These are phyloP conservation scores for Drosophila miranda DNA, from an alignment of 1,140 invertebrate species.

Conservation along the genomic window DNA sequence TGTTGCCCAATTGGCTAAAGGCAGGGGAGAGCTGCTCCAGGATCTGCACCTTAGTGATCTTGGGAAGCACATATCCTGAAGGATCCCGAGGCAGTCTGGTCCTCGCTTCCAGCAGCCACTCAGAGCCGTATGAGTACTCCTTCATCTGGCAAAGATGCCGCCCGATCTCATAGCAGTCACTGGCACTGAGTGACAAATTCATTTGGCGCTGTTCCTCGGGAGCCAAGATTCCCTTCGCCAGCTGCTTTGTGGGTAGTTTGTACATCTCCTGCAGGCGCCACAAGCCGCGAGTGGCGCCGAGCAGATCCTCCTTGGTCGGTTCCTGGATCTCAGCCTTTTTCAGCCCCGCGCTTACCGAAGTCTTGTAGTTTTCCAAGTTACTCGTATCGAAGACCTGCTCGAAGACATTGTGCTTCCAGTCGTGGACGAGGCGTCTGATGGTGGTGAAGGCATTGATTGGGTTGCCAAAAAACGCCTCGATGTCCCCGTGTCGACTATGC, in stretches of 20 bases:
- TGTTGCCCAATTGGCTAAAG: constrained; percentile 35
- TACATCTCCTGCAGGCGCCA: constrained; percentile 97
- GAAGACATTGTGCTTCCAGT: constrained; percentile 91
- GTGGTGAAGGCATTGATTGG: constrained; percentile 82
- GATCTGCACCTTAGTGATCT: constrained; percentile 34
- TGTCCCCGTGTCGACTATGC: constrained; percentile 10
- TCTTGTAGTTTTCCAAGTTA: constrained; percentile 15
- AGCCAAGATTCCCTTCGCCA: constrained; percentile 91
- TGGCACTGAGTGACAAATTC: constrained; percentile 87
- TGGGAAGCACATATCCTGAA: not conserved
- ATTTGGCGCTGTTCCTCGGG: constrained; percentile 85
- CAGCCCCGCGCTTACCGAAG: constrained; percentile 86
- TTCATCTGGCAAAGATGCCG: constrained; percentile 93
- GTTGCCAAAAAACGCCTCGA: constrained; percentile 52
- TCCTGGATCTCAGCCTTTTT: constrained; percentile 83
- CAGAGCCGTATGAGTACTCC: constrained; percentile 94
- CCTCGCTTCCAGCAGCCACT: constrained; percentile 95
- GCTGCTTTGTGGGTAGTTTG: constrained; percentile 90
- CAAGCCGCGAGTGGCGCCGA: constrained; percentile 95
- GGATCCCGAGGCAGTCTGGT: not conserved
- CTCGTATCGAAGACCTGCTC: constrained; percentile 40
- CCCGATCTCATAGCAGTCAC: constrained; percentile 97
- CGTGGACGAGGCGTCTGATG: constrained; percentile 95
- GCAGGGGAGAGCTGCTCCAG: constrained; percentile 36
- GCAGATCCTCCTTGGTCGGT: constrained; percentile 93